Conservation (phyloP, 1,140 invertebrate species). For the Zaprionus lachaisei region DNA sequence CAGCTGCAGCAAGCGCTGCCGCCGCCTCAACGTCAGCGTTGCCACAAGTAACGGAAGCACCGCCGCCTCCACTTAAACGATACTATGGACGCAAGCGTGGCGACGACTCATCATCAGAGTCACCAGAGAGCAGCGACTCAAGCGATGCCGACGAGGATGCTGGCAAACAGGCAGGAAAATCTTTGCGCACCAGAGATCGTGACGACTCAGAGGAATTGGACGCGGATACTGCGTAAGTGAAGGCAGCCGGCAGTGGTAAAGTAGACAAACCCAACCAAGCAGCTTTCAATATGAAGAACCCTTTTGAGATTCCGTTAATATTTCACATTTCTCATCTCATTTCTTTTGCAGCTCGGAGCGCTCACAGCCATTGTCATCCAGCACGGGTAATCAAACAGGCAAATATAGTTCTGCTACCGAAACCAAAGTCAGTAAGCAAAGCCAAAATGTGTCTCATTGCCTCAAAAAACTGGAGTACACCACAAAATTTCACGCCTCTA, state of each 20-base stretch:
- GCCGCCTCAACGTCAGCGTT: slow-evolving; percentile 4
- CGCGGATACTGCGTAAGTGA: slow-evolving; percentile 83
- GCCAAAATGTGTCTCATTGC: slow-evolving; percentile 85
- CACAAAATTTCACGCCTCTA: slow-evolving; percentile 73
- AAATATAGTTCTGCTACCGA: slow-evolving; percentile 86
- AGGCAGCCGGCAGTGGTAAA: slow-evolving; percentile 64
- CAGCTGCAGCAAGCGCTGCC: slow-evolving; percentile 4
- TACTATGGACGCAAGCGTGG: slow-evolving; percentile 89
- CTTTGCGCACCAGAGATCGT: slow-evolving; percentile 44
- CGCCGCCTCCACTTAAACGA: slow-evolving; percentile 85
- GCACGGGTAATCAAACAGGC: slow-evolving; percentile 84
- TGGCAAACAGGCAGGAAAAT: slow-evolving; percentile 61
- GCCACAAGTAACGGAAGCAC: slow-evolving; percentile 66
- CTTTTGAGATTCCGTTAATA: background rate
- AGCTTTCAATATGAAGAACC: background rate
- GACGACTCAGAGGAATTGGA: slow-evolving; percentile 78
- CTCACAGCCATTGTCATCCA: slow-evolving; percentile 71
- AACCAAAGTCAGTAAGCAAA: slow-evolving; percentile 98
- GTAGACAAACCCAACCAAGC: slow-evolving; percentile 53
- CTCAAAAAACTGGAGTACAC: slow-evolving; percentile 76
- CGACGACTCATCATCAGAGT: slow-evolving; percentile 85
- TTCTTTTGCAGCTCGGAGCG: slow-evolving; percentile 75
- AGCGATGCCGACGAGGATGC: slow-evolving; percentile 60
- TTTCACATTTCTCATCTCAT: background rate
- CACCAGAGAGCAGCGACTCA: slow-evolving; percentile 59